Base-by-base conservation (phyloP, 2,113 vertebrate species). In the Zosterops hypoxanthus region DNA sequence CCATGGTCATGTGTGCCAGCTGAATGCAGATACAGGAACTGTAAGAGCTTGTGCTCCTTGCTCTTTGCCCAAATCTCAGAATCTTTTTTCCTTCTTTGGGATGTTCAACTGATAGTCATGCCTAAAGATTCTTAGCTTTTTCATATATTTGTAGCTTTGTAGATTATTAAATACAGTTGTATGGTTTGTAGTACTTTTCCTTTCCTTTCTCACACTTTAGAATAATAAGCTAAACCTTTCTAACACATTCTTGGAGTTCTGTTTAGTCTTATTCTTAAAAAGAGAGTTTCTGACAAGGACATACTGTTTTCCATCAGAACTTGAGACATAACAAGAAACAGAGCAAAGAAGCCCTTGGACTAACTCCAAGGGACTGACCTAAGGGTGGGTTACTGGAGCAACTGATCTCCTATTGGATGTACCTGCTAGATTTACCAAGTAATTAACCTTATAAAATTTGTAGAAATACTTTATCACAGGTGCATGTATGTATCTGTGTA, bases 1-100 rank as follows among this genome's bases (percentile, higher is more conserved):
- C 7, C 36, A 8, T 41, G 72, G 22, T 9, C 31, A 34, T 20
- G 21, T 70, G n/a, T 39, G 60, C 0, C 0, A 55, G 28, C 29
- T 69, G 25, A 36, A 17, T 78, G 15, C 41, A 33, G 16, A 9
- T 39, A 21, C 23, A 52, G 26, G 36, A 66, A 50, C 53, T 68
- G 19, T 28, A 61, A 36, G 50, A 77, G 11, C 50, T 49, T 79
- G 22, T 55, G 33, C 31, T 71, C 11, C 41, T 77, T 66, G 52
- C 42, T 84, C 39, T 70, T 86, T 19, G 8, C 57, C 26, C 31
- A 64, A 22, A 63, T 82, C 31, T 22, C 24, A 69, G 23, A 9
- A 33, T 82, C 6, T 65, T 41, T 90, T 83, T 34, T 25, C 26
- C 8, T 55, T 11, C 16, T 89, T 82, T 49, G 31, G 21, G 18